Percentiles rank a stretch among this genome's conserved stretches.
phyloP scores from a whole-genome alignment of 2,113 vertebrate species.

The Psittacula cyanocephala region DNA sequence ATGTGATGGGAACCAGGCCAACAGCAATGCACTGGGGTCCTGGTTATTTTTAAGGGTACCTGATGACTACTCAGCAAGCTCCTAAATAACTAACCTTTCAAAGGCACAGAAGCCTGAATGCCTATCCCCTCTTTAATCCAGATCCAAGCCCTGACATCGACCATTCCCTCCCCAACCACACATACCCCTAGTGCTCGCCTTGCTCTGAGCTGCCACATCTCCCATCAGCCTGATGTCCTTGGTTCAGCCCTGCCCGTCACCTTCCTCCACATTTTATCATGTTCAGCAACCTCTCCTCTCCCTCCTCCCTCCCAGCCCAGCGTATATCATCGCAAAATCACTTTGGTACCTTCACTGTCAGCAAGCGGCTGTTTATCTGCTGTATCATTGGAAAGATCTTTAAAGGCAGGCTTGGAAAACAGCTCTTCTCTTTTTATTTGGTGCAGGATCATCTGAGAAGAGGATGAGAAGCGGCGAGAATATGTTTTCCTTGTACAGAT shows the following conservation, averaged over 20 bases:
- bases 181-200: background rate
- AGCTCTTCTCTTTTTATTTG: constrained; percentile 61
- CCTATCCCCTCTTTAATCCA: background rate
- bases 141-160: background rate
- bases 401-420: constrained; percentile 68
- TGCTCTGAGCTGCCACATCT: background rate
- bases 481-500: constrained; percentile 69
- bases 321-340: constrained; percentile 68
- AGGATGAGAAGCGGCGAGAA: constrained; percentile 46
- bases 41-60: background rate
- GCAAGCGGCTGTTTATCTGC: constrained; percentile 62
- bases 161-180: background rate
- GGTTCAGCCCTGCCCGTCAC: background rate
- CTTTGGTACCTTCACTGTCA: constrained; percentile 66
- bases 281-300: constrained; percentile 41
- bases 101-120: background rate
- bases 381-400: constrained; percentile 60
- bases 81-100: background rate
- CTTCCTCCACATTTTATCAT: constrained; percentile 17
- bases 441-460: constrained; percentile 70
- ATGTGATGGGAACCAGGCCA: background rate
- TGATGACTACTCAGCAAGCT: background rate
- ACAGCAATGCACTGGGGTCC: background rate
- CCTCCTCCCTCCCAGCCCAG: constrained; percentile 38
- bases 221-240: background rate